Evolutionary conservation across 2,113 vertebrate genomes (phyloP), one percentile per base, ranked within the genome.

Genomic region (Puntigrus tetrazona): DNA sequence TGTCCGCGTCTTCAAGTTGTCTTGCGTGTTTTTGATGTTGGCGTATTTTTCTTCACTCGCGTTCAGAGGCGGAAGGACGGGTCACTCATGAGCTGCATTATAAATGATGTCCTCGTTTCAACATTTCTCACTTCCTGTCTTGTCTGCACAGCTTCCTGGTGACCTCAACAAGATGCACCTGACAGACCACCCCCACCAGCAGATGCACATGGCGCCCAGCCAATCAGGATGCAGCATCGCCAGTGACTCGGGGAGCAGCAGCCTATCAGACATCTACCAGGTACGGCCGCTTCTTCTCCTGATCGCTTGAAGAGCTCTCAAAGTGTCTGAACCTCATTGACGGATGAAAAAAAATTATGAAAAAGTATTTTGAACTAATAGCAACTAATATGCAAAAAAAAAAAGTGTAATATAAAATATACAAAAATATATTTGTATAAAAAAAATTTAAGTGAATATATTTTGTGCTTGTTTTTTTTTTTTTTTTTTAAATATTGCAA

Each of bases 181-280:
- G 75, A 95, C 96, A 1, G 98, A 99, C 91, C 96, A 92, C 84
- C 93, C 96, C 91, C 97, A 97, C 84, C 95, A 95, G 38, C 97
- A 97, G 93, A 94, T 95, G 38, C 96, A 97, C 2, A 95, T 98
- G 87, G 93, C 97, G 45, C 95, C 96, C 9, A 99, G 98, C 94
- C 98, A 98, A 89, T 99, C 98, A 11, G 97, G 97, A 59, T 97
- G 98, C 91, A 99, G 98, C 87, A 98, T 99, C 43, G 96, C 97
- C 90, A 99, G 97, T 75, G 98, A 99, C 88, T 99, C 98, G 4
- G 97, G 97, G 85, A 99, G 97, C 92, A 99, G 98, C 94, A 99
- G 98, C 91, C 93, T 99, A 0, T 99, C 98, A n/a, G 97, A 99
- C 89, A 98, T 99, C 86, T 99, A 98, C 86, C 97, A 99, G 96